Base-by-base conservation (phyloP, 2,113 vertebrate species). In the Hydropotes inermis region DNA sequence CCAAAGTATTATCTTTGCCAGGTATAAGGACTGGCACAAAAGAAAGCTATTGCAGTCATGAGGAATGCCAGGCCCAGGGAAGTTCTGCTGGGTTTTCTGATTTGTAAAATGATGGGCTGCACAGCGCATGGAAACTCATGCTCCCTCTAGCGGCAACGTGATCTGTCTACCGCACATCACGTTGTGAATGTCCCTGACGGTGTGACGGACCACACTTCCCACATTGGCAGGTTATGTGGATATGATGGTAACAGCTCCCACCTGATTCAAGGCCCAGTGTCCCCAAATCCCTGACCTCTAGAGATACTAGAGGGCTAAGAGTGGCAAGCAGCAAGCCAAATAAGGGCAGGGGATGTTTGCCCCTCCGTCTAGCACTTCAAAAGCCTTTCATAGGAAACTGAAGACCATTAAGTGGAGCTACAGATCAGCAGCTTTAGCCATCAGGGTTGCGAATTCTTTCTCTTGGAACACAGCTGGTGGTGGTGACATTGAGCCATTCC, bases 121-220 rank as follows among this genome's bases (percentile, higher is more conserved):
- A 7, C 1, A 21, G 47, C 27, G 19, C 52, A 1, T 1, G 13
- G 54, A 36, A 39, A 54, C 21, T 11, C 60, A n/a, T 1, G 76
- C 28, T 91, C 64, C 67, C 55, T 81, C 61, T 16, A 28, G 8
- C 43, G 28, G 11, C 57, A 28, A 6, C 1, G 30, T 7, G 19
- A 43, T 11, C 52, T 23, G 9, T 58, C 30, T 11, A 16, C 17
- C 8, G 14, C 36, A 1, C 61, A 76, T 47, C 74, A 21, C 0
- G 0, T 3, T 3, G 7, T 33, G 21, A 25, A 36, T 16, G 19
- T 76, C 74, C 52, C 57, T 15, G 47, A 19, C 11, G 1, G 4
- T 7, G 7, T 50, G 39, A 17, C 9, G 12, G 27, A 23, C 13
- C n/a, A 47, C 43, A 60, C 27, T 58, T 61, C 1, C 3, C 36